Base-by-base conservation (phyloP, 2,113 vertebrate genomes). In the Podarcis cretensis region DNA sequence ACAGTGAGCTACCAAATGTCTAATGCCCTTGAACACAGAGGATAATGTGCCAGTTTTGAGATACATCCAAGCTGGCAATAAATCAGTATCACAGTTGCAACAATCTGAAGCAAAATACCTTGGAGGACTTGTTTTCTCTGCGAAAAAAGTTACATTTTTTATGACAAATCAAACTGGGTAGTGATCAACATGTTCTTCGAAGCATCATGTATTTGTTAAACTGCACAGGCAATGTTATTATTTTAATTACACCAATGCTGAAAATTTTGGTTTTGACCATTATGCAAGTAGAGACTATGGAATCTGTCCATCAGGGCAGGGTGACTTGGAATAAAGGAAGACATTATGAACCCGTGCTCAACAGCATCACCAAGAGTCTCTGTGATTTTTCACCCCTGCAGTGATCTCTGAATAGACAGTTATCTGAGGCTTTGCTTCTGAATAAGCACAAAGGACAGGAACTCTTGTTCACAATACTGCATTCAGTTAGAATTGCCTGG, bases 1-100 rank as follows among this genome's bases (percentile, higher is more conserved):
- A 94, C 68, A 89, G 79, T 68, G 89, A 91, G 84, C 75, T 85
- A 84, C 71, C 92, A 94, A 95, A 93, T 93, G 94, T 88, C 89
- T 90, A 92, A 93, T 86, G 93, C 94, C 90, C 94, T 95, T 95
- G 92, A 94, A 95, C 95, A 93, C 77, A 84, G 89, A 73, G 94
- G 91, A 93, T 94, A 94, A 93, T 89, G 86, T 93, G 91, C 84
- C 93, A 94, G 93, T 96, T 95, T 93, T 94, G 92, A 96, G 88
- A 90, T 74, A 90, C 91, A 92, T 93, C 89, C 92, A 90, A 92
- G 91, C 23, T 87, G 89, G 91, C 87, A 90, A 86, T 89, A 85
- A 92, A 83, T 90, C 91, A 95, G 85, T 85, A 93, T 90, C 94
- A 90, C 75, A 92, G 86, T 85, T 89, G 89, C 77, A 94, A 63